Percentiles rank a stretch among this genome's conserved stretches.
These are phyloP conservation scores for Megalopta genalis DNA, from an alignment of 1,140 invertebrate genomes.

Conservation along the genomic window DNA sequence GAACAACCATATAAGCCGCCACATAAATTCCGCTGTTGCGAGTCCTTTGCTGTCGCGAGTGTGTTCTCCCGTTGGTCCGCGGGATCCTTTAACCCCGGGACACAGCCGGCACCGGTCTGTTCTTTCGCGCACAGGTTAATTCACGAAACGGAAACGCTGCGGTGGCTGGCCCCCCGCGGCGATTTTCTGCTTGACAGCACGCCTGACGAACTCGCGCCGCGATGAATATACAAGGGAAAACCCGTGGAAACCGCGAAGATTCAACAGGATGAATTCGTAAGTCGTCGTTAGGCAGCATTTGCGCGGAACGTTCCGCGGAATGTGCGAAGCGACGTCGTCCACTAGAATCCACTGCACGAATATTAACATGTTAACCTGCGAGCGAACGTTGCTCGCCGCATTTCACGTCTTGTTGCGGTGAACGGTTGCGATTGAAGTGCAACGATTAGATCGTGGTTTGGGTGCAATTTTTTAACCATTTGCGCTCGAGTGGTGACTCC, in stretches of 20 bases:
- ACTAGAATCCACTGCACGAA: too few species aligned
- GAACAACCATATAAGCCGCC: too few species aligned
- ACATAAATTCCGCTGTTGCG: too few species aligned
- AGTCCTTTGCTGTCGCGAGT: too few species aligned
- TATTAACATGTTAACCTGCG: too few species aligned
- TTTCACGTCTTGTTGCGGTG: too few species aligned
- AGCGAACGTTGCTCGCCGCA: too few species aligned
- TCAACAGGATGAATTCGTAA: conserved; percentile 5
- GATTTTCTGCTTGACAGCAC: conserved; percentile 37
- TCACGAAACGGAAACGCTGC: conserved; percentile 30
- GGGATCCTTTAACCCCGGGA: conserved; percentile 24
- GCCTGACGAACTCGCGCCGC: conserved; percentile 51
- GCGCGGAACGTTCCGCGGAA: not conserved
- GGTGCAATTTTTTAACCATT: too few species aligned
- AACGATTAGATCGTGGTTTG: too few species aligned
- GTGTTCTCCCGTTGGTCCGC: too few species aligned
- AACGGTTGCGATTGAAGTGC: too few species aligned
- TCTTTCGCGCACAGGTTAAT: conserved; percentile 36
- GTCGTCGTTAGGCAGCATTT: not conserved
- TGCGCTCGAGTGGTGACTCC: too few species aligned
- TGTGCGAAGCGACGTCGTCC: not conserved
- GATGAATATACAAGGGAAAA: conserved; percentile 44
- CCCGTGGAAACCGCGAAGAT: conserved; percentile 2
- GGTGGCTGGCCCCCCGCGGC: conserved; percentile 20
- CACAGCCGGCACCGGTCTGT: conserved; percentile 7